Percentiles rank a stretch among this genome's conserved stretches.
phyloP scores from a whole-genome alignment of 2,113 vertebrate species.

The Mungos mungo region DNA sequence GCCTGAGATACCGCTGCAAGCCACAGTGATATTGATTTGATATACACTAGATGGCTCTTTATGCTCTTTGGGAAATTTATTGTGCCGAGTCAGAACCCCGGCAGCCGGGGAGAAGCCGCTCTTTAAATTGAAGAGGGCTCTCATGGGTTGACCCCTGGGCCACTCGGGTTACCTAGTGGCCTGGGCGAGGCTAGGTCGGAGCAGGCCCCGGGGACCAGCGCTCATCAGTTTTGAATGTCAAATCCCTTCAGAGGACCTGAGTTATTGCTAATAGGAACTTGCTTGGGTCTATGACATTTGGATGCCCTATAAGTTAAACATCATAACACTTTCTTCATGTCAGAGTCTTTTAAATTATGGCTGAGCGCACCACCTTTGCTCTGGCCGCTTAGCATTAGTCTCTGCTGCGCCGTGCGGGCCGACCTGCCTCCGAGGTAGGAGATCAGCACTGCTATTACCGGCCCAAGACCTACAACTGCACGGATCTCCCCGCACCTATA shows the following conservation, averaged over 20 bases:
- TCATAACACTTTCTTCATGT: slow-evolving; percentile 86
- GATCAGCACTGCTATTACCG: neutral
- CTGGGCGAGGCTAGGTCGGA: slow-evolving; percentile 85
- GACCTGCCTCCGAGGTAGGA: slow-evolving; percentile 71
- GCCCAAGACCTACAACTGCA: slow-evolving; percentile 29
- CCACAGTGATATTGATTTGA: slow-evolving; percentile 91
- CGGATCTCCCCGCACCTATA: neutral
- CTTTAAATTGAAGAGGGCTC: slow-evolving; percentile 90
- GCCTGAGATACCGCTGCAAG: slow-evolving; percentile 88
- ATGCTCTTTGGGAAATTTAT: slow-evolving; percentile 91
- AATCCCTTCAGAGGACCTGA: slow-evolving; percentile 85
- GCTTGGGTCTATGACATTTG: slow-evolving; percentile 88
- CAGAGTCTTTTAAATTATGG: slow-evolving; percentile 85
- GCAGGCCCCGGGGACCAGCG: slow-evolving; percentile 83
- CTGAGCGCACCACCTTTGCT: slow-evolving; percentile 82
- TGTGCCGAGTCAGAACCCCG: slow-evolving; percentile 87
- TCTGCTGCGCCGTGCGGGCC: slow-evolving; percentile 33
- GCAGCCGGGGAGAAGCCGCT: slow-evolving; percentile 86
- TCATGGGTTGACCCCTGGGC: slow-evolving; percentile 89
- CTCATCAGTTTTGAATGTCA: slow-evolving; percentile 92
- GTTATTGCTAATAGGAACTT: slow-evolving; percentile 90
- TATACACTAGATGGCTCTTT: slow-evolving; percentile 91
- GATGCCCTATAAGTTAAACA: slow-evolving; percentile 90
- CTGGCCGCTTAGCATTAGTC: slow-evolving; percentile 66
- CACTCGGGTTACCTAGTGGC: slow-evolving; percentile 87